Evolutionary conservation across 2,113 vertebrate genomes (phyloP).

Genomic region (Sterrhoptilus dennistouni): DNA sequence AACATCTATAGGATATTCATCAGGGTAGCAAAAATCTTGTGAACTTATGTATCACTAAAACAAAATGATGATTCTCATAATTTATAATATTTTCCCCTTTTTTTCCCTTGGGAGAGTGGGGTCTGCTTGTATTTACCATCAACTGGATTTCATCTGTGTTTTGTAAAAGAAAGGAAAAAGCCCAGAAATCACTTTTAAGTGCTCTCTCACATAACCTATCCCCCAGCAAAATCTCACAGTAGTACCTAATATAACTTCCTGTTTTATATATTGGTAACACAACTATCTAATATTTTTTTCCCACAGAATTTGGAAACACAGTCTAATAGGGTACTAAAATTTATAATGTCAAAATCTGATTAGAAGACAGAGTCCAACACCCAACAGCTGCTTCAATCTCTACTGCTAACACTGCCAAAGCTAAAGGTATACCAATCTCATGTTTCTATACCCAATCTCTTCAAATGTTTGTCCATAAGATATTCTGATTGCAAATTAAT

Average conservation of each 20-base stretch:
- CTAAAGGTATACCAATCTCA: neutral
- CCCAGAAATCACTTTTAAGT: neutral
- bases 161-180: neutral
- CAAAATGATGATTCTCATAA: neutral
- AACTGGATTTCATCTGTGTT: neutral
- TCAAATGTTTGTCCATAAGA: neutral
- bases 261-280: neutral
- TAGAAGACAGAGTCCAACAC: neutral
- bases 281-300: neutral
- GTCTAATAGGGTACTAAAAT: neutral
- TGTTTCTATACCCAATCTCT: neutral
- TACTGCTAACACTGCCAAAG: neutral
- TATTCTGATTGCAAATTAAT: neutral
- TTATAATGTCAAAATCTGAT: neutral
- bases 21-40: neutral
- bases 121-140: neutral
- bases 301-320: neutral
- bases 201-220: neutral
- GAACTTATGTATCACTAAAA: neutral
- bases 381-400: neutral
- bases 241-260: neutral
- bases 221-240: neutral
- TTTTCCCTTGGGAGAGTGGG: fast-evolving
- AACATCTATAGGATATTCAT: neutral
- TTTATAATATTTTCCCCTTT: neutral